These are phyloP conservation scores for Tragelaphus oryx DNA, from an alignment of 2,797 vertebrate species.

Conservation along the genomic window DNA sequence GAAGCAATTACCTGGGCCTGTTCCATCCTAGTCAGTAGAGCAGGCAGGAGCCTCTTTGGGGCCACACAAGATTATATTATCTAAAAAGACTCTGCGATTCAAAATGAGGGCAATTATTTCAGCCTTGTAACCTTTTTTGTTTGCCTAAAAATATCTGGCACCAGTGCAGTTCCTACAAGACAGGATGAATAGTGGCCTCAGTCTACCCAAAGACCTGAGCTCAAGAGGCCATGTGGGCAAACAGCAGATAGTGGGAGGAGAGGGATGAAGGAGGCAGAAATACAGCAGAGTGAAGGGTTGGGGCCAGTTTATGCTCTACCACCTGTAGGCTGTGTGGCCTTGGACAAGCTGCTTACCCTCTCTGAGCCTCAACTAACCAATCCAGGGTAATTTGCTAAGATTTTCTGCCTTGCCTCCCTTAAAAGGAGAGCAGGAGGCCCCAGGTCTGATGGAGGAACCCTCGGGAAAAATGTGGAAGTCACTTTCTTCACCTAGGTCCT, in stretches of 20 bases:
- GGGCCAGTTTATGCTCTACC: background rate
- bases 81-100: constrained; percentile 11
- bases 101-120: constrained; percentile 64
- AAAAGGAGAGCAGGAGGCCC: background rate
- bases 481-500: background rate
- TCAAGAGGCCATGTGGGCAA: background rate
- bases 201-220: background rate
- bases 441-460: background rate
- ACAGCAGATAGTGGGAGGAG: background rate
- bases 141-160: constrained; percentile 20
- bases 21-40: constrained; percentile 39
- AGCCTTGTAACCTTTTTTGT: constrained; percentile 37
- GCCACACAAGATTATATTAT: constrained; percentile 33
- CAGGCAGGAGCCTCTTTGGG: constrained; percentile 47
- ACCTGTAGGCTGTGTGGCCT: background rate
- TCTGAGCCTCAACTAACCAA: background rate
- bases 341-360: background rate
- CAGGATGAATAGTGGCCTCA: background rate
- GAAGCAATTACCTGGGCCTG: constrained; percentile 63
- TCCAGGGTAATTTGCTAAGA: background rate
- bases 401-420: background rate
- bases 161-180: background rate
- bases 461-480: background rate
- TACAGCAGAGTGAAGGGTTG: background rate
- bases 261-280: background rate